Conservation (phyloP, 37 sponge, comb jelly and placozoan genomes). For the Crambe crambe region DNA sequence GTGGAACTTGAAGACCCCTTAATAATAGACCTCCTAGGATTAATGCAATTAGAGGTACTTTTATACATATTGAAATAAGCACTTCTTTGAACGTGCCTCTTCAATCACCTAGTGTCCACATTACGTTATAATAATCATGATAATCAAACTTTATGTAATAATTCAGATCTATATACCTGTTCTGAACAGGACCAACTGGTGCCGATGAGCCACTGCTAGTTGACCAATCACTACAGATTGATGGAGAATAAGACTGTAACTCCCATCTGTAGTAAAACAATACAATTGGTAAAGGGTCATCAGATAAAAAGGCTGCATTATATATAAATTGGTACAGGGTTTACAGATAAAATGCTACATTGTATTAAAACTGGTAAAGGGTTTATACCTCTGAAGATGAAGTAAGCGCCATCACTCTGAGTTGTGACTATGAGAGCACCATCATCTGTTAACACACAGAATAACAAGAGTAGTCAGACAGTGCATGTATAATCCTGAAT, state of each 20-base stretch:
- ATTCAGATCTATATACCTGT: no score
- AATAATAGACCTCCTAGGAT: no score
- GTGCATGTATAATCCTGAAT: background rate
- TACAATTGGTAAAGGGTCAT: background rate
- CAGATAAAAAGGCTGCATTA: no score
- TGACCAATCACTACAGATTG: slow-evolving; percentile 58
- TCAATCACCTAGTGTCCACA: no score
- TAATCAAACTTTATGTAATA: no score
- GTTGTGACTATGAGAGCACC: slow-evolving; percentile 58
- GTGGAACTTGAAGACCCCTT: background rate
- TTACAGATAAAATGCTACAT: background rate
- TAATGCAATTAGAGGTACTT: no score
- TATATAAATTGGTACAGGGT: background rate
- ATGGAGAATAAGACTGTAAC: slow-evolving; percentile 47
- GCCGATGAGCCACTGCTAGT: slow-evolving; percentile 67
- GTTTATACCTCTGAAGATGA: slow-evolving; percentile 52
- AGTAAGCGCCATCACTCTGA: slow-evolving; percentile 54
- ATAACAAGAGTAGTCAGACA: background rate
- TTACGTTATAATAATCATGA: no score
- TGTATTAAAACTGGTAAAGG: background rate
- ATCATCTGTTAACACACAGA: slow-evolving; percentile 43
- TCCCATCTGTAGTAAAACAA: slow-evolving; percentile 44
- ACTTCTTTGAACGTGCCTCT: no score
- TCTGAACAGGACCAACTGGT: slow-evolving; percentile 62
- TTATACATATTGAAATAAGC: no score